phyloP scores from a whole-genome alignment of 2,113 vertebrate species.

The Zootoca vivipara region DNA sequence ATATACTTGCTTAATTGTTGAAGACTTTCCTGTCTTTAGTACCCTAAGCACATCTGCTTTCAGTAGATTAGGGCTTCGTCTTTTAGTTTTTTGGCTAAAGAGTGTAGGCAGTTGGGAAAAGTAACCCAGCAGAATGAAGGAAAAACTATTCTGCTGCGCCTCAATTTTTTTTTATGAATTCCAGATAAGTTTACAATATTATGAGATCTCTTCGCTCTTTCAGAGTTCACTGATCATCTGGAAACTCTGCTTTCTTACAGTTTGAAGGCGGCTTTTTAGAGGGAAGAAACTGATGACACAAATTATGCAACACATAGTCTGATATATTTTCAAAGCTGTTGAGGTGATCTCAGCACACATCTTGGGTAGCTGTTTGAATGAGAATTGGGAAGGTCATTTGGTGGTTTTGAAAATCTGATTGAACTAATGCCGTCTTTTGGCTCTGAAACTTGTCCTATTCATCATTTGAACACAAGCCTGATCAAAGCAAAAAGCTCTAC shows the following conservation, averaged over 20 bases:
- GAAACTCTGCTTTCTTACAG: background rate
- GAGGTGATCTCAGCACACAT: background rate
- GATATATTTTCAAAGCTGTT: background rate
- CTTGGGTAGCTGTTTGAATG: background rate
- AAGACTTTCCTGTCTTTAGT: background rate
- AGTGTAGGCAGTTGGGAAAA: background rate
- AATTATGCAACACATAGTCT: background rate
- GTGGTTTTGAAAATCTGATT: background rate
- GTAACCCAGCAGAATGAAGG: background rate
- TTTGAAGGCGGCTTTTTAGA: background rate
- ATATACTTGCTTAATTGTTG: background rate
- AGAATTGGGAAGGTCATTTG: background rate
- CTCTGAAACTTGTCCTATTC: background rate
- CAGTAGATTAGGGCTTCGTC: background rate
- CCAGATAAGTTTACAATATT: background rate
- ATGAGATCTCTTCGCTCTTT: background rate
- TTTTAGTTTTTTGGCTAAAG: background rate
- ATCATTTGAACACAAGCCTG: constrained; percentile 17
- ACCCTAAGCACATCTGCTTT: background rate
- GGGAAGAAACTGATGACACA: background rate
- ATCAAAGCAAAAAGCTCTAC: background rate
- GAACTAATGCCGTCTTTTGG: background rate
- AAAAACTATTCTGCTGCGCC: background rate
- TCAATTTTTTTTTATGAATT: background rate
- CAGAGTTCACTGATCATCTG: background rate